These are phyloP conservation scores for Drosophila stalkeri DNA, from an alignment of 2,888 invertebrate species.

Conservation along the genomic window DNA sequence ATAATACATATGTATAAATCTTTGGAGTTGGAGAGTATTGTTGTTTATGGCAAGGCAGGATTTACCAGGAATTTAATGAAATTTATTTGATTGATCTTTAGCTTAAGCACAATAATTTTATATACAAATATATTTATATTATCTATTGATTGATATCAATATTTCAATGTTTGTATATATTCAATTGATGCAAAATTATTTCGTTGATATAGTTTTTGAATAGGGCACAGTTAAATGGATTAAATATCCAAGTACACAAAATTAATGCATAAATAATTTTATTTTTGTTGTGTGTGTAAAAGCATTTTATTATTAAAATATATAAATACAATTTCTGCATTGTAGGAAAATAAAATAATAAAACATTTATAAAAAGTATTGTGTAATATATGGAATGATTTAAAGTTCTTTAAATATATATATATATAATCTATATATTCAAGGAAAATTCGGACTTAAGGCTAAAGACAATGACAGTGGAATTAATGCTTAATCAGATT, in stretches of 20 bases:
- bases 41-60: background rate
- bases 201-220: background rate
- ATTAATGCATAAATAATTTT: background rate
- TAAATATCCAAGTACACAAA: background rate
- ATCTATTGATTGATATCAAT: background rate
- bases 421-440: slow-evolving; percentile 34
- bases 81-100: background rate
- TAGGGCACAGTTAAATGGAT: background rate
- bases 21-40: background rate
- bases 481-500: background rate
- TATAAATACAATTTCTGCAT: slow-evolving; percentile 24
- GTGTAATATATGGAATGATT: slow-evolving; percentile 41
- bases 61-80: background rate
- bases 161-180: slow-evolving; percentile 1
- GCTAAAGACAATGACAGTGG: slow-evolving; percentile 24
- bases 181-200: background rate
- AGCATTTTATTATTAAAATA: slow-evolving; percentile 49
- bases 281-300: slow-evolving; percentile 34
- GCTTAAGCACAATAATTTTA: background rate
- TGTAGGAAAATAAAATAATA: slow-evolving; percentile 27
- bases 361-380: slow-evolving; percentile 28
- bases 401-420: slow-evolving; percentile 4
- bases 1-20: background rate
- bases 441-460: slow-evolving; percentile 39
- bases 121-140: background rate